Percentiles rank a stretch among this genome's conserved stretches.
phyloP scores from a whole-genome alignment of 2,888 invertebrate genomes.

The Lagria hirta region DNA sequence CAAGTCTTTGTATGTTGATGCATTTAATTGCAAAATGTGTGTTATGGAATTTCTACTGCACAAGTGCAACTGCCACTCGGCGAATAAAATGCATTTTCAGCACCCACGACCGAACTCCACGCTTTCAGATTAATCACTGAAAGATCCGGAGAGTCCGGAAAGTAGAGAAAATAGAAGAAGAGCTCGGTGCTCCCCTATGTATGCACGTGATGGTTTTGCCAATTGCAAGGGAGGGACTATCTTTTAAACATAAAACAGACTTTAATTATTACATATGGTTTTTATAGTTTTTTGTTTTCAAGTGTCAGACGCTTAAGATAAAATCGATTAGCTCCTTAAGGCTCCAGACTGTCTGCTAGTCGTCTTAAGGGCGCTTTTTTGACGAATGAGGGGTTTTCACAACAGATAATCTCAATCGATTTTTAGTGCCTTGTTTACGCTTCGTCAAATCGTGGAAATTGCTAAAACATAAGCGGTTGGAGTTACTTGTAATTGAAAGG shows the following conservation, averaged over 20 bases:
- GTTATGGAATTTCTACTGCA: conserved; percentile 1
- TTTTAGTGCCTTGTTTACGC: too few relatives aligned
- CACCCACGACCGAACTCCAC: conserved; percentile 9
- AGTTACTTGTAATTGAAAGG: too few relatives aligned
- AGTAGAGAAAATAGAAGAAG: too few relatives aligned
- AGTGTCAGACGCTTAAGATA: too few relatives aligned
- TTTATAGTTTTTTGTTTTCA: too few relatives aligned
- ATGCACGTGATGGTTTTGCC: conserved; percentile 18
- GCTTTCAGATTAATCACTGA: conserved; percentile 19
- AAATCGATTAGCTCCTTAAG: conserved; percentile 15
- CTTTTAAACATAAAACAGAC: conserved; percentile 7
- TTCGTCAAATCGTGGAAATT: too few relatives aligned
- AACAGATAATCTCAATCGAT: too few relatives aligned
- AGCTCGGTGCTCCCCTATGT: conserved; percentile 6
- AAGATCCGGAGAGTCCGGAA: conserved; percentile 5
- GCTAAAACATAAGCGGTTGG: too few relatives aligned
- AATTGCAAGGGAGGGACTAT: conserved; percentile 7
- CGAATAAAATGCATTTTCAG: too few relatives aligned
- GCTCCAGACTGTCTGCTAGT: conserved; percentile 10
- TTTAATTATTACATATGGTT: not conserved
- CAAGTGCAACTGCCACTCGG: too few relatives aligned
- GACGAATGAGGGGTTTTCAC: too few relatives aligned
- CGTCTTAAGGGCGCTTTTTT: conserved; percentile 19
- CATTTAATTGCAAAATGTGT: not conserved
- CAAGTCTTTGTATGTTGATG: not conserved